Evolutionary conservation across 92 coral and sea anemone genomes (phyloP).

Genomic region (Phenganax subtilis): DNA sequence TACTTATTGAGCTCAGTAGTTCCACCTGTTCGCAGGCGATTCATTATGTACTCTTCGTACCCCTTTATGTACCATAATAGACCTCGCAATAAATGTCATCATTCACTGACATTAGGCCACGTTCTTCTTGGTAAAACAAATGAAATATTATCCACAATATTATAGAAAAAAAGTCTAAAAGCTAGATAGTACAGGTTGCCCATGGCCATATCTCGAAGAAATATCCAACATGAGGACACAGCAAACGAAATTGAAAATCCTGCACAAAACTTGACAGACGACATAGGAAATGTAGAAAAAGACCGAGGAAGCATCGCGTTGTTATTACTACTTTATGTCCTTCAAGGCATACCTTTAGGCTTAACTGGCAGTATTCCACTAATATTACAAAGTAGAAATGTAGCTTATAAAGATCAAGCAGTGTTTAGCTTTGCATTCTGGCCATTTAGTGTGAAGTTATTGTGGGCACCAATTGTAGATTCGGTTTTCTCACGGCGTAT

Average conservation of each 20-base stretch:
- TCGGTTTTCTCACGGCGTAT: conserved; percentile 72
- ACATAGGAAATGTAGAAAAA: conserved; percentile 20
- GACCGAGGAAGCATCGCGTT: conserved; percentile 72
- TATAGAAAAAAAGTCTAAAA: no score
- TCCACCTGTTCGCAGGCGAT: no score
- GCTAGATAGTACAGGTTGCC: no score
- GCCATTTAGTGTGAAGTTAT: conserved; percentile 90
- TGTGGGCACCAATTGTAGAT: conserved; percentile 98
- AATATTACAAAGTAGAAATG: conserved; percentile 68
- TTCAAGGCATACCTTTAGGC: conserved; percentile 92
- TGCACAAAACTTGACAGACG: background rate
- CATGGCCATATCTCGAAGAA: conserved; percentile 9
- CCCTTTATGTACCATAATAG: no score
- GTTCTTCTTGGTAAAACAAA: no score
- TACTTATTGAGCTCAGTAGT: no score
- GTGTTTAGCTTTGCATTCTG: conserved; percentile 91
- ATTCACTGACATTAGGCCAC: no score
- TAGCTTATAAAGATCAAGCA: conserved; percentile 85
- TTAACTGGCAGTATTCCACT: conserved; percentile 87
- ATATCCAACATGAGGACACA: background rate
- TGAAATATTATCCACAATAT: no score
- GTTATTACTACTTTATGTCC: conserved; percentile 65
- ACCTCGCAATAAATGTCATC: no score
- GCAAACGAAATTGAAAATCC: background rate
- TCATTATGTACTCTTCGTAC: no score